Base-by-base conservation (phyloP, 1,140 invertebrate species). In the Pachypsylla venusta region DNA sequence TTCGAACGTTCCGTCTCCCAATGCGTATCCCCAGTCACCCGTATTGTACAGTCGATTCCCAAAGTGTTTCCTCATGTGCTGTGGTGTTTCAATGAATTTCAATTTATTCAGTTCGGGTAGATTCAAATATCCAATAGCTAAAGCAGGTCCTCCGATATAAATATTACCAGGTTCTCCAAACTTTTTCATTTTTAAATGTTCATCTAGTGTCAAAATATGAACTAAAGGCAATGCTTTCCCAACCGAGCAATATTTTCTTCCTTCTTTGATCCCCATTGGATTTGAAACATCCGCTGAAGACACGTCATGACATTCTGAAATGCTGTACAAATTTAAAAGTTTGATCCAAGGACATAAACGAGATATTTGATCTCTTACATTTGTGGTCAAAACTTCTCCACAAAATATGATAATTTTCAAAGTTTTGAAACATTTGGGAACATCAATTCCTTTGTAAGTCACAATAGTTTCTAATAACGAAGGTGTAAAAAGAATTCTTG, bases 161-260 rank as follows among this genome's bases (percentile, higher is more conserved):
- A 77, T 74, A 53, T 78, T 76, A 22, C 76, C 76, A 24, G 76
- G 69, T 25, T 70, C 69, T 55, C 76, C 76, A n/a, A 75, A 70
- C 4, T 73, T 72, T 57, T 75, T 74, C 2, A 66, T 56, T 60
- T 71, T 69, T 12, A 69, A 55, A 1, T 72, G 65, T 42, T 71
- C 65, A 60, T 77, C 73, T 64, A 77, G 60, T 25, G 77, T 74
- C 16, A 73, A 63, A 22, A 77, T 65, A 25, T 72, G 65, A 1
- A 77, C 74, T 4, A 67, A 69, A 24, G 71, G 70, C n/a, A 76
- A 62, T 5, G 75, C 57, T 53, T 66, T 66, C 10, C 76, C 76
- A 13, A 76, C 65, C 2, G 65, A 56, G 40, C 62, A 64, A 56
- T 64, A 65, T 40, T 62, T 60, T 55, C 62, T 42, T 14, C 55